Conservation (phyloP, 2,113 vertebrate species). For the Catagonus wagneri region DNA sequence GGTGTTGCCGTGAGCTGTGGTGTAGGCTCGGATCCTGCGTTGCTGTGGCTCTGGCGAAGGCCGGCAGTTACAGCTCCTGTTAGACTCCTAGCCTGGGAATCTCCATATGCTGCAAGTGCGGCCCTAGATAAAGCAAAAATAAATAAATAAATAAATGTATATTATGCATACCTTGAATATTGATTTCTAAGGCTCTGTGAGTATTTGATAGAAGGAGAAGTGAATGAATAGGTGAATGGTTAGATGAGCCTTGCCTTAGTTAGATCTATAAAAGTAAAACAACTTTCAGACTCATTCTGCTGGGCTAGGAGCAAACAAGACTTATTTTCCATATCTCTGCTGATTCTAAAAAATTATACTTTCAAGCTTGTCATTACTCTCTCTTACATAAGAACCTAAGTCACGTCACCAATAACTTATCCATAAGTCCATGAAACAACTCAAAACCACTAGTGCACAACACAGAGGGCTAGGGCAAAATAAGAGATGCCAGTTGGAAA, state of each 20-base stretch:
- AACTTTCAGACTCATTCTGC: background rate
- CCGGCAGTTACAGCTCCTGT: too few species aligned
- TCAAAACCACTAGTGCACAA: background rate
- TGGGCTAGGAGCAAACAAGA: background rate
- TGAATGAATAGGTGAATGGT: background rate
- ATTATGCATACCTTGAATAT: background rate
- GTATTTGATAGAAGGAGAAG: background rate
- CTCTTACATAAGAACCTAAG: background rate
- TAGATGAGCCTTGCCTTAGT: background rate
- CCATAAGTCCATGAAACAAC: background rate
- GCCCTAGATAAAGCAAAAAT: too few species aligned
- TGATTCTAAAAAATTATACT: background rate
- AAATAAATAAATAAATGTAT: too few species aligned
- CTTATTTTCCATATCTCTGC: background rate
- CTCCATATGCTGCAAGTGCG: too few species aligned
- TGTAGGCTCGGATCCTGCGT: too few species aligned
- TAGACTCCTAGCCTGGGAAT: too few species aligned
- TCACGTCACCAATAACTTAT: background rate
- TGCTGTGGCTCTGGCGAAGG: too few species aligned
- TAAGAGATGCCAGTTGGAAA: background rate
- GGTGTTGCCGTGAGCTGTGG: too few species aligned
- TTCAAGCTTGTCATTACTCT: slow-evolving; percentile 1
- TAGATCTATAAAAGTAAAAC: background rate
- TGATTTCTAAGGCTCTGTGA: background rate
- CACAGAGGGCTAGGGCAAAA: background rate